A percentile compares a stretch with the other conserved stretches of the same genome.
Evolutionary conservation across 2,888 invertebrate genomes (phyloP).

Genomic region (Sminthurinus aureus): DNA sequence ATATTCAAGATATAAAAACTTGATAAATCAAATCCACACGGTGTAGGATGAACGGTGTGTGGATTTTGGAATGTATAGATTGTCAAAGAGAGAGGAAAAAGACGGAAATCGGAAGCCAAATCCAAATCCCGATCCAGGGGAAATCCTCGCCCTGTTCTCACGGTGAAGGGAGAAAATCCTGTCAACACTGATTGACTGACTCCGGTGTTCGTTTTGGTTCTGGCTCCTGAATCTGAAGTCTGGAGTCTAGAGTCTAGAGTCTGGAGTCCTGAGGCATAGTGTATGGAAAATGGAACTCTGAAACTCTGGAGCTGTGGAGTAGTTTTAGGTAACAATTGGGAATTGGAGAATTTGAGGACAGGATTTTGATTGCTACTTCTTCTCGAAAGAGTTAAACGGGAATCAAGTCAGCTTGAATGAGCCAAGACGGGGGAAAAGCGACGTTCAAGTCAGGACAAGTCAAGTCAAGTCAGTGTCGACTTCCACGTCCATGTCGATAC

Average conservation of each 20-base stretch:
- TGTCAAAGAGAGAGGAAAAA: neutral
- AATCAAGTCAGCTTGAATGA: conserved; percentile 16
- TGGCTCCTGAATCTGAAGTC: neutral
- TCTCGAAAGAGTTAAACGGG: neutral
- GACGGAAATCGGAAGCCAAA: neutral
- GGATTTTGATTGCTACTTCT: conserved; percentile 35
- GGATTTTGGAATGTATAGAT: neutral
- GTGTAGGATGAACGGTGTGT: too few species aligned
- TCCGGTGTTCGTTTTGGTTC: neutral
- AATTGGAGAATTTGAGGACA: conserved; percentile 37
- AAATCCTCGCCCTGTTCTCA: too few species aligned
- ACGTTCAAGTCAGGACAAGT: neutral
- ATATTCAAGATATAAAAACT: too few species aligned
- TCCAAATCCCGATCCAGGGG: too few species aligned
- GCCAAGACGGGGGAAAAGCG: neutral
- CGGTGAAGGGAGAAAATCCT: neutral
- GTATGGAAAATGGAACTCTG: neutral
- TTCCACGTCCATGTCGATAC: too few species aligned
- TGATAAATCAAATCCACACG: too few species aligned
- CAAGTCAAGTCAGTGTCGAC: too few species aligned
- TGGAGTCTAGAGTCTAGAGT: neutral
- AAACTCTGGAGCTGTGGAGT: conserved; percentile 4
- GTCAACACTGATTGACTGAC: conserved; percentile 22
- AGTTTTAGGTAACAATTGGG: conserved; percentile 37
- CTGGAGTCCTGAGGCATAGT: neutral